Conservation (phyloP, 1,140 invertebrate species). For the Drosophila nannoptera region DNA sequence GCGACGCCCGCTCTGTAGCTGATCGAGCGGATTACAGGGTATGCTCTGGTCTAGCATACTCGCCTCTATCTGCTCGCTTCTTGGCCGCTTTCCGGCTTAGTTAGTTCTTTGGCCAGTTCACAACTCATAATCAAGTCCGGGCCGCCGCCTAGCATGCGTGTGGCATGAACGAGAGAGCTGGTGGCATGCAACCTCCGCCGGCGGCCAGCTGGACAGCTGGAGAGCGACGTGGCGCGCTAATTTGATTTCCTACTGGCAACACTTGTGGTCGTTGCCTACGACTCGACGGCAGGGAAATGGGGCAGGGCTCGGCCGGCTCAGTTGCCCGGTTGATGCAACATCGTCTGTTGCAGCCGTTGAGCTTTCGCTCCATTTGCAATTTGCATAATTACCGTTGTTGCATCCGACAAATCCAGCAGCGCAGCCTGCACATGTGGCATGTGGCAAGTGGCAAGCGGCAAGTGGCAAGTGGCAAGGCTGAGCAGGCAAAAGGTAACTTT, state of each 20-base stretch:
- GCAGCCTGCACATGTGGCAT: constrained; percentile 20
- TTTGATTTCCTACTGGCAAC: constrained; percentile 74
- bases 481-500: constrained; percentile 25
- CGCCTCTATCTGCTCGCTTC: background rate
- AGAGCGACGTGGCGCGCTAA: constrained; percentile 64
- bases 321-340: constrained; percentile 12
- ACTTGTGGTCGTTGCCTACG: constrained; percentile 56
- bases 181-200: constrained; percentile 4
- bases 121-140: constrained; percentile 16
- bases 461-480: constrained; percentile 4
- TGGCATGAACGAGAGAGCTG: constrained; percentile 9
- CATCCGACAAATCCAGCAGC: constrained; percentile 56
- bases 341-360: constrained; percentile 23
- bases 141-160: constrained; percentile 4
- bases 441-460: constrained; percentile 31
- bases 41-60: background rate
- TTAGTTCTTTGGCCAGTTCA: constrained; percentile 7
- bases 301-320: constrained; percentile 13
- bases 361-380: constrained; percentile 70
- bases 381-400: constrained; percentile 77
- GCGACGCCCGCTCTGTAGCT: too few species aligned
- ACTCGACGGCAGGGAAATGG: constrained; percentile 25
- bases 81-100: background rate
- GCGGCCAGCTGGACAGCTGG: constrained; percentile 21
- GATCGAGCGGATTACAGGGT: background rate